Percentiles rank a stretch among this genome's conserved stretches.
phyloP scores from a whole-genome alignment of 2,888 invertebrate species.

The Parnassius orleans region DNA sequence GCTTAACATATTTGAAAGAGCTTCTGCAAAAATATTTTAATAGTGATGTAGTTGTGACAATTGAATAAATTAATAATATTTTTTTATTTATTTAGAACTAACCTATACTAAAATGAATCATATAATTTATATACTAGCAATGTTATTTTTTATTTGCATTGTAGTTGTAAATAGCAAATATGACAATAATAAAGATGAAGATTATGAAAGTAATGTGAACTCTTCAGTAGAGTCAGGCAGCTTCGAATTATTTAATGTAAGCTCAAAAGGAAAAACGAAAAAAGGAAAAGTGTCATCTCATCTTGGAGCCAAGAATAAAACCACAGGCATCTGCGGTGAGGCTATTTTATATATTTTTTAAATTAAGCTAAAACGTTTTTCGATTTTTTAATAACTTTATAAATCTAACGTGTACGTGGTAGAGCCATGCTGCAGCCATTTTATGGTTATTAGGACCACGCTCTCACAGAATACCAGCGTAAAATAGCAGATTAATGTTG shows the following conservation, averaged over 20 bases:
- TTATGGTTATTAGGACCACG: too few species aligned
- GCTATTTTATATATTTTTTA: not conserved
- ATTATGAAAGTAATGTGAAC: constrained; percentile 26
- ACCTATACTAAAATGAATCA: constrained; percentile 1
- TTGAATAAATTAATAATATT: not conserved
- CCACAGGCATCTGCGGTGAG: not conserved
- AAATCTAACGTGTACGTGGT: too few species aligned
- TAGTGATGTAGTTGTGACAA: not conserved
- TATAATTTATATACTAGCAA: constrained; percentile 2
- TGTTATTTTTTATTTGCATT: constrained; percentile 8
- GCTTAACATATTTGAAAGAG: too few species aligned
- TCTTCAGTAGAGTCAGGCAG: constrained; percentile 35
- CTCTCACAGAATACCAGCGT: too few species aligned
- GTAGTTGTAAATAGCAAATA: constrained; percentile 19
- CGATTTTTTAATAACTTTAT: too few species aligned
- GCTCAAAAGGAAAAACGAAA: constrained; percentile 28
- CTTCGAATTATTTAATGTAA: constrained; percentile 30
- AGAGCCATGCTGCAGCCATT: too few species aligned
- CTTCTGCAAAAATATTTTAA: not conserved
- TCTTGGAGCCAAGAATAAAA: not conserved
- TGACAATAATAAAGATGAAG: constrained; percentile 27
- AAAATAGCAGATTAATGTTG: too few species aligned
- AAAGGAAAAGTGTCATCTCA: not conserved
- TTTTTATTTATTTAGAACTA: not conserved
- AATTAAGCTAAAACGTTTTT: not conserved